Percentiles rank a stretch among this genome's conserved stretches.
phyloP scores from a whole-genome alignment of 2,797 vertebrate species.

The Kryptopterus vitreolus region DNA sequence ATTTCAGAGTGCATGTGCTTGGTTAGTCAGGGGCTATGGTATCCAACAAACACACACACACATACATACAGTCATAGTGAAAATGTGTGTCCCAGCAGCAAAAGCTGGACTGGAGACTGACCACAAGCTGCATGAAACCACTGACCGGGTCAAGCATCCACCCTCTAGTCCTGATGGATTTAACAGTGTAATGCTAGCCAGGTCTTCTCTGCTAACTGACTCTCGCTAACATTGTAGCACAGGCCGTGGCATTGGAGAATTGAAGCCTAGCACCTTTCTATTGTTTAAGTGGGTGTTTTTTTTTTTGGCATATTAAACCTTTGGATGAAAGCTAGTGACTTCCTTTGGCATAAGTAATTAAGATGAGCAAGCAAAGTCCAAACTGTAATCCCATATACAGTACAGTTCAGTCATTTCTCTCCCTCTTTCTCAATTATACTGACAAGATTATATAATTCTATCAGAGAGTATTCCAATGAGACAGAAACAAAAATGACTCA shows the following conservation, averaged over 20 bases:
- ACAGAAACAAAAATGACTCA: conserved; percentile 29
- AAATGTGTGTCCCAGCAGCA: conserved; percentile 56
- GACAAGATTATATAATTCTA: conserved; percentile 14
- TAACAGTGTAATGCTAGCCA: conserved; percentile 40
- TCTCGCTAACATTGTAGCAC: conserved; percentile 32
- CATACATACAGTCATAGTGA: conserved; percentile 36
- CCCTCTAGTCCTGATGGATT: conserved; percentile 48
- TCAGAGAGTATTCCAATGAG: conserved; percentile 15
- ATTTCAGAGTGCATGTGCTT: conserved; percentile 57
- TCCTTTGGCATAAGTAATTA: not conserved
- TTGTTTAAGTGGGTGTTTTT: too few relatives aligned
- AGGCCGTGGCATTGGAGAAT: not conserved
- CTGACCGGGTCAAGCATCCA: conserved; percentile 57
- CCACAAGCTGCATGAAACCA: conserved; percentile 59
- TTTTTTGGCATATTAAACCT: not conserved
- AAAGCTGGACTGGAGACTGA: conserved; percentile 58
- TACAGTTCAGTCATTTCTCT: not conserved
- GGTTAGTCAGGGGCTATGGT: conserved; percentile 53
- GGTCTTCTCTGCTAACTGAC: conserved; percentile 33
- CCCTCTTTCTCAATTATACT: not conserved
- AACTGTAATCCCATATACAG: not conserved
- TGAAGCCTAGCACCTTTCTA: not conserved
- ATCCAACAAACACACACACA: conserved; percentile 51
- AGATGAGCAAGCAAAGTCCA: not conserved
- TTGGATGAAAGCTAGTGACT: not conserved